Conservation (phyloP, 2,888 invertebrate genomes). For the Amiota mariae region DNA sequence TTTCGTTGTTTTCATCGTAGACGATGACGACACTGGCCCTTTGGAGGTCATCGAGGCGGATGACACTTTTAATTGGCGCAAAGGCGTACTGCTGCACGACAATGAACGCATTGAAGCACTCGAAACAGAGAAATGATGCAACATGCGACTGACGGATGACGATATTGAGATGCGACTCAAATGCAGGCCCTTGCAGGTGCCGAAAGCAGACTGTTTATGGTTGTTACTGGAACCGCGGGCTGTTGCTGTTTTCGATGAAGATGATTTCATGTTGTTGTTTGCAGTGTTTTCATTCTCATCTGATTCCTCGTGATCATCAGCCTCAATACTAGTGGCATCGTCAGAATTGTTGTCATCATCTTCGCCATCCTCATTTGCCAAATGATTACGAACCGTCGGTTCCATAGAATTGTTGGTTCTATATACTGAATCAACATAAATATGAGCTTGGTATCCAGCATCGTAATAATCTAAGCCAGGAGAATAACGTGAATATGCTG, state of each 20-base stretch:
- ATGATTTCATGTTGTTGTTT: slow-evolving; percentile 28
- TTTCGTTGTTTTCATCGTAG: slow-evolving; percentile 28
- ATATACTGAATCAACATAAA: slow-evolving; percentile 59
- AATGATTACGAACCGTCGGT: slow-evolving; percentile 40
- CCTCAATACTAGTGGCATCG: slow-evolving; percentile 42
- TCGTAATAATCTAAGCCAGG: slow-evolving; percentile 60
- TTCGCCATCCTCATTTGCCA: slow-evolving; percentile 16
- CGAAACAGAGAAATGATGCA: slow-evolving; percentile 79
- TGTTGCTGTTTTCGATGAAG: background rate
- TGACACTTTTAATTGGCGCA: slow-evolving; percentile 52
- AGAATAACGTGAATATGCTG: slow-evolving; percentile 56
- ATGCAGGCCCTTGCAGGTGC: slow-evolving; percentile 59
- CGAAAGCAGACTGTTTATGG: slow-evolving; percentile 42
- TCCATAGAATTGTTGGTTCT: slow-evolving; percentile 55
- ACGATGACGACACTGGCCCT: slow-evolving; percentile 33
- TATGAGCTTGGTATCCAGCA: slow-evolving; percentile 45
- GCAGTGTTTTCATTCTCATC: slow-evolving; percentile 50
- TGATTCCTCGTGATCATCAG: slow-evolving; percentile 40
- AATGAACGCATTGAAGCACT: slow-evolving; percentile 77
- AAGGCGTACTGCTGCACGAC: slow-evolving; percentile 77
- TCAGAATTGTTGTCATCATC: slow-evolving; percentile 51
- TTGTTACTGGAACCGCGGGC: background rate
- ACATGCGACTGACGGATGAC: slow-evolving; percentile 80
- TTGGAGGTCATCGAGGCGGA: slow-evolving; percentile 25
- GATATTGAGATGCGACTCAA: slow-evolving; percentile 74